phyloP scores from a whole-genome alignment of 1,140 invertebrate species.

The Meloidogyne floridensis region DNA sequence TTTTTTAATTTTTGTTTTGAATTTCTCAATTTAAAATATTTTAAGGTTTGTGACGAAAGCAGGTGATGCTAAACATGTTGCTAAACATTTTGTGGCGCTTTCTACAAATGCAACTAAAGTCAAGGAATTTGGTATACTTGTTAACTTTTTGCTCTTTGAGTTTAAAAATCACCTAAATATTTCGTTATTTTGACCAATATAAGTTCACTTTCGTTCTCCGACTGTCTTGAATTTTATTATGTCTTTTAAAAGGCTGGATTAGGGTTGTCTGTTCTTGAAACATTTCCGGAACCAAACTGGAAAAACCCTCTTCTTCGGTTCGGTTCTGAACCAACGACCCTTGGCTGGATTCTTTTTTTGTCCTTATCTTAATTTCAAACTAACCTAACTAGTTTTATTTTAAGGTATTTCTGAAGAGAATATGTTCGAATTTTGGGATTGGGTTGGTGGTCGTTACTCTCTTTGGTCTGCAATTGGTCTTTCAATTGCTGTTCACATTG shows the following conservation, averaged over 20 bases:
- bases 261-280: no score
- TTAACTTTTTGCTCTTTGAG: conserved; percentile 72
- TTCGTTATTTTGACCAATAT: no score
- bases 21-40: not conserved
- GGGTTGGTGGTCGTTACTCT: conserved; percentile 93
- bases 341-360: no score
- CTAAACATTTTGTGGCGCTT: conserved; percentile 95
- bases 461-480: conserved; percentile 97
- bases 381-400: no score
- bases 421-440: conserved; percentile 99
- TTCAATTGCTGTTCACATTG: conserved; percentile 86
- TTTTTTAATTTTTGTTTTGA: conserved; percentile 66
- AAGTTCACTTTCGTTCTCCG: no score
- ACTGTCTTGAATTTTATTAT: no score
- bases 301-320: no score
- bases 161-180: no score
- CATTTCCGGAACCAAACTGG: no score
- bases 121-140: conserved; percentile 37
- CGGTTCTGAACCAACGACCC: no score
- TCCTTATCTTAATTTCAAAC: no score
- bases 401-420: conserved; percentile 88
- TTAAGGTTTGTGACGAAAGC: conserved; percentile 72
- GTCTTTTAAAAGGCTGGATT: no score
- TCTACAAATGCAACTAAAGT: conserved; percentile 81
- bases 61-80: conserved; percentile 81